Evolutionary conservation across 2,888 invertebrate species (phyloP), one percentile per base, ranked within the genome.

Genomic region (Cremastobaeus sp.): DNA sequence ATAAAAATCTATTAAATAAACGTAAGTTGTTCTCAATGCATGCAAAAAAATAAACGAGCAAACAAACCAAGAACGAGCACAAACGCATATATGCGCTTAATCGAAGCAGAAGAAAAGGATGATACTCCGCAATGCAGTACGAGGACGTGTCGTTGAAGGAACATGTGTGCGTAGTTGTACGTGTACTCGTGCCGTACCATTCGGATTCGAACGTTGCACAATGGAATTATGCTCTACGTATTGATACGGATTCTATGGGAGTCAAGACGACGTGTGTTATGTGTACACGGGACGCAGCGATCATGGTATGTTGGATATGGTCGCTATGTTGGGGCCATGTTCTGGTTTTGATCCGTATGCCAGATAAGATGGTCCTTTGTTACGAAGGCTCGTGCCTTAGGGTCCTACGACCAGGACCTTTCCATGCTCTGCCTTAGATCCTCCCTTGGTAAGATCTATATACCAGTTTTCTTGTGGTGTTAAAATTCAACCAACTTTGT

Each of bases 321-420:
- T 77, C 79, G 84, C 84, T 85, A 85, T 85, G 86, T 85, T 79
- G 83, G 83, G 84, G 79, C 84, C 84, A 84, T 86, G 85, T 86
- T 86, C 84, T 85, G 85, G 82, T 86, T 86, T 86, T 85, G 86
- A 86, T 86, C 83, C 84, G 85, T 85, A 81, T 78, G 80, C 83
- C 81, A 83, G 86, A 85, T 86, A 86, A 86, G 83, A 82, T 85
- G 83, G 83, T 82, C 83, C 86, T 86, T 86, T 86, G 86, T 86
- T 85, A 82, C 83, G 80, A 81, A 79, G 85, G 83, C 85, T 83
- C 83, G 85, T 84, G 84, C 82, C 84, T 84, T 81, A 76, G 80
- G 79, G 80, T 84, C 81, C 78, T 79, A 76, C 78, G 69, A 77
- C 68, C 34, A 54, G 69, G 64, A 71, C 71, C 64, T 62, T 71